Base-by-base conservation (phyloP, 2,888 invertebrate species). In the Drosophila formosana region DNA sequence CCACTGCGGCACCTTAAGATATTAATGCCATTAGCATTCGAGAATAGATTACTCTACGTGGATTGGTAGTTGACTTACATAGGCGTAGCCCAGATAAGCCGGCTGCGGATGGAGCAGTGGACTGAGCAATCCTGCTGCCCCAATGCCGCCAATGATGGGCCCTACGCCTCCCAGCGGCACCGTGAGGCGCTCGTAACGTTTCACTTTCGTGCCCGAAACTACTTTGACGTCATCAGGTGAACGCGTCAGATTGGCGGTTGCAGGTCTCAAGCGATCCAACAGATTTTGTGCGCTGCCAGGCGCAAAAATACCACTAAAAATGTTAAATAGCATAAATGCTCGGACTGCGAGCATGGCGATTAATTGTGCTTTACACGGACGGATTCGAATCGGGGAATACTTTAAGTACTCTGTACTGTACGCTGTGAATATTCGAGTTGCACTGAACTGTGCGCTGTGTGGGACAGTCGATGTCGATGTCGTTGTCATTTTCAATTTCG, bases 181-280 rank as follows among this genome's bases (percentile, higher is more conserved):
- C 0, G 91, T 85, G 34, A 92, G 63, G 0, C 91, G 84, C 18
- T 91, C 92, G 58, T 88, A 90, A 23, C 92, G 88, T 61, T 91
- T 91, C 39, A 91, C 92, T 72, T 92, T 92, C 25, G 90, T 90
- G 49, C 92, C 92, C 49, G 91, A 88, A 7, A 91, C 89, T 34
- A 92, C 82, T 81, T 91, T 91, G 28, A 91, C 69, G 3, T 90
- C 92, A 66, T 90, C 91, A 4, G n/a, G n/a, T n/a, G 11, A n/a
- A 9, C 71, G 75, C 23, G 85, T 74, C 28, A 84, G 64, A 67
- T 80, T 89, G 9, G 57, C 72, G 37, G 82, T 74, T 39, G 55
- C 66, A 18, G 82, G 82, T 13, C 87, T 82, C n/a, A 91, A 66
- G 7, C 90, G 89, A 70, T 90, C 91, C 39, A 91, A 69, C 55